Base-by-base conservation (phyloP, 2,113 vertebrate species). In the Calonectris borealis region DNA sequence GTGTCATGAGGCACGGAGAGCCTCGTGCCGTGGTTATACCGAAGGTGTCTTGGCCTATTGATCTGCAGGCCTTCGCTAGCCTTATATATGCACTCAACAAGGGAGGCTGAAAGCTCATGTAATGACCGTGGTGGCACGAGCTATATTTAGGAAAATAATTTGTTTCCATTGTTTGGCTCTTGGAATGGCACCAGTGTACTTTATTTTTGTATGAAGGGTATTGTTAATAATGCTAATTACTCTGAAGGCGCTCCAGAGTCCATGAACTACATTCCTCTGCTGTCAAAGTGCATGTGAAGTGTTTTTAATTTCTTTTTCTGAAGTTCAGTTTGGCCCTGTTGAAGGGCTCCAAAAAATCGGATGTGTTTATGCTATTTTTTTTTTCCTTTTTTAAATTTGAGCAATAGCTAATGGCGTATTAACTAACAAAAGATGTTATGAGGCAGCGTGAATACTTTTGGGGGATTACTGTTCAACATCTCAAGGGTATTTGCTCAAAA, bases 21-120 rank as follows among this genome's bases (percentile, higher is more conserved):
- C 38, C 17, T 16, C 14, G 1, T 9, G 65, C 48, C 0, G 2
- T 9, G 40, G 0, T 24, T 9, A 1, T 6, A 4, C 38, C 0
- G 1, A 4, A 17, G 61, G 29, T 6, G 0, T 16, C 70, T 21
- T 2, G 29, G 40, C 32, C 40, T 12, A 1, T 5, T 0, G 10
- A 2, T 18, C 36, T 26, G 16, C 49, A 40, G 38, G 25, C n/a
- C 13, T 49, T 17, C 1, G 6, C 31, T 36, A 5, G 36, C 83
- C 61, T 34, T 6, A 1, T 1, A 1, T 2, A 5, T 3, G 1
- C 24, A 0, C 52, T 42, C 27, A 3, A 1, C 11, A 7, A 7
- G 49, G 49, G 60, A 19, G 62, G 57, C 61, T 24, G 38, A 13
- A 9, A 29, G 42, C 44, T 36, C 26, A 0, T 2, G 10, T 29